Evolutionary conservation across 1,140 invertebrate genomes (phyloP).

Genomic region (Drosophila ironensis): DNA sequence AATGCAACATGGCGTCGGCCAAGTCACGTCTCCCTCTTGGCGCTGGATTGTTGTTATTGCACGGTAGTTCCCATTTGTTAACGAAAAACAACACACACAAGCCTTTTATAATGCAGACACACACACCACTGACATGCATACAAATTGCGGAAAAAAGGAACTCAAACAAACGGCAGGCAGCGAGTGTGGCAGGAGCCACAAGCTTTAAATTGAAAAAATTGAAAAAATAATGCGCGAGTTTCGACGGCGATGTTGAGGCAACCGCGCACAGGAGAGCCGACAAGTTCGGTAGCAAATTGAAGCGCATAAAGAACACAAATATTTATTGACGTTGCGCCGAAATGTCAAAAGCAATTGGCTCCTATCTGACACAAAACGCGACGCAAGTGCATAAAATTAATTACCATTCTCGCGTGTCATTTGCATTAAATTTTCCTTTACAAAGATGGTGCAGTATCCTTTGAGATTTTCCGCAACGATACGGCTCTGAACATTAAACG

Average conservation of each 20-base stretch:
- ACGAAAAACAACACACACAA: conserved; percentile 28
- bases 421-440: conserved; percentile 10
- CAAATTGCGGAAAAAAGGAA: conserved; percentile 13
- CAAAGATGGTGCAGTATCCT: too few species aligned
- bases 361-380: neutral
- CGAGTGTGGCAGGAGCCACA: conserved; percentile 3
- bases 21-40: conserved; percentile 34
- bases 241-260: conserved; percentile 2
- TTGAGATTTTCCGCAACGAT: too few species aligned
- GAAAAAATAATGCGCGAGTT: conserved; percentile 43
- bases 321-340: conserved; percentile 45
- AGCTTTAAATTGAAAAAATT: conserved; percentile 43
- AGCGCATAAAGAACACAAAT: conserved; percentile 36
- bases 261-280: too few species aligned
- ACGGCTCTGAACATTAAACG: too few species aligned
- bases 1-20: conserved; percentile 50
- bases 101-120: conserved; percentile 31
- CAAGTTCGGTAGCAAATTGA: neutral
- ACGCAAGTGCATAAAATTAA: conserved; percentile 5
- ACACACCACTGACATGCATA: conserved; percentile 17
- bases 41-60: conserved; percentile 14
- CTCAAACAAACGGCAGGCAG: conserved; percentile 1
- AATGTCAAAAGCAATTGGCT: conserved; percentile 43
- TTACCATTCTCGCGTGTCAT: neutral
- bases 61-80: conserved; percentile 38